A percentile compares a stretch with the other conserved stretches of the same genome.
These are phyloP conservation scores for Gandaritis pyraliata DNA, from an alignment of 2,888 invertebrate genomes.

Conservation along the genomic window DNA sequence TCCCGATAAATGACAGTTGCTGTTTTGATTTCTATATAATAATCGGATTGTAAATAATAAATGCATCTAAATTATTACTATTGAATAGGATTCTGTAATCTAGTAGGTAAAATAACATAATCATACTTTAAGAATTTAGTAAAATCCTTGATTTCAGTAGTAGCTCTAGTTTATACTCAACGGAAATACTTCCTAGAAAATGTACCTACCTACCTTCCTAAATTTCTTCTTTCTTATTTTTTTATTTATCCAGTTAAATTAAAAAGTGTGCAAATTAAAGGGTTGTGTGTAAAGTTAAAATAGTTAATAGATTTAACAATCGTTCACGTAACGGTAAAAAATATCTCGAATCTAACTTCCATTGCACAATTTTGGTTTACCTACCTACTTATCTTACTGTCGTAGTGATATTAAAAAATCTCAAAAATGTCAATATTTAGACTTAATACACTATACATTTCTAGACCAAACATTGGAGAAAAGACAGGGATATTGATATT, in stretches of 20 bases:
- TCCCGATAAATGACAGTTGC: slow-evolving; percentile 72
- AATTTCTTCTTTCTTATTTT: slow-evolving; percentile 58
- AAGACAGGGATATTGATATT: slow-evolving; percentile 78
- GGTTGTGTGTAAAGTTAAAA: slow-evolving; percentile 84
- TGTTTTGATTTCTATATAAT: slow-evolving; percentile 61
- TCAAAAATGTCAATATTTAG: slow-evolving; percentile 67
- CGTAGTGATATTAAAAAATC: slow-evolving; percentile 54
- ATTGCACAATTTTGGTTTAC: slow-evolving; percentile 55
- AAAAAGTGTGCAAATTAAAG: slow-evolving; percentile 83
- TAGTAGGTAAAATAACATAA: slow-evolving; percentile 77
- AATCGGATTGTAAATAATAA: slow-evolving; percentile 77
- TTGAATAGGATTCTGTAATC: slow-evolving; percentile 76
- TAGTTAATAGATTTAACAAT: slow-evolving; percentile 78
- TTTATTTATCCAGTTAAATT: slow-evolving; percentile 68
- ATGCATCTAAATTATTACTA: slow-evolving; percentile 59
- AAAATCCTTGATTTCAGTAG: slow-evolving; percentile 80
- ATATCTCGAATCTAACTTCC: slow-evolving; percentile 56
- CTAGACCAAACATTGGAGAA: slow-evolving; percentile 80
- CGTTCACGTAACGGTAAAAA: slow-evolving; percentile 66
- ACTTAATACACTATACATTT: slow-evolving; percentile 76
- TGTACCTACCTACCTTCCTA: slow-evolving; percentile 47
- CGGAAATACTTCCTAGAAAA: slow-evolving; percentile 62
- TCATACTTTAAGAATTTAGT: slow-evolving; percentile 79
- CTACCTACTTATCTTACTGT: slow-evolving; percentile 50
- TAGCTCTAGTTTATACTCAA: slow-evolving; percentile 70